Evolutionary conservation across 2,113 vertebrate genomes (phyloP), one percentile per base, ranked within the genome.

Genomic region (Nannobrachium achirus): DNA sequence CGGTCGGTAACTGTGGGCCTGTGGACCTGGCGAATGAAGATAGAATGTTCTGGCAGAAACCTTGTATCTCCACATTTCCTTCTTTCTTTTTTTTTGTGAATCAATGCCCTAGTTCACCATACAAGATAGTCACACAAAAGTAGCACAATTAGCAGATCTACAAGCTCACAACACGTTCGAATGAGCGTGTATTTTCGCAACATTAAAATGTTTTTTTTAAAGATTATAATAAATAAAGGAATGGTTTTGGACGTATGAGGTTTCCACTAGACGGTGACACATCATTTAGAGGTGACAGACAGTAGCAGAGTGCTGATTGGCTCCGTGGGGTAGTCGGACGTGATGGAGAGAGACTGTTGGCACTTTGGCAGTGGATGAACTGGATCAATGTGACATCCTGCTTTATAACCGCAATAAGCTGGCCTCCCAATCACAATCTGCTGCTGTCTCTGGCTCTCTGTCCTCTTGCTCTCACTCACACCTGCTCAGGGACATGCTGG

Each of bases 321-420:
- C 66, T 75, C 62, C 50, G 14, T 13, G 25, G 69, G 69, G 42
- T 38, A 40, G 48, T 56, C 6, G 39, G 40, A 53, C 50, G 51
- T 80, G 80, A 87, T 67, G 56, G 69, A 84, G 66, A 8, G 75
- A 58, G 40, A 57, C 62, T 56, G 65, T 69, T 55, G 73, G 42
- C 63, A 70, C 71, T 60, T 50, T 70, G 63, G 72, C 60, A 78
- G 82, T 80, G 74, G 77, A 81, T 85, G 67, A 84, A 86, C 70
- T 46, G 52, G 71, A 84, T 88, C 75, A 78, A 64, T 82, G 63
- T 82, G 80, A 85, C 88, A 86, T 85, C 66, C 68, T 84, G 77
- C 82, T 89, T 86, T 85, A 86, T 86, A 82, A 45, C 50, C 52
- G 76, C 82, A 88, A 82, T 86, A 86, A 82, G 76, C 72, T 49